Percentiles rank a stretch among this genome's conserved stretches.
phyloP scores from a whole-genome alignment of 2,113 vertebrate species.

The Urocolius indicus region DNA sequence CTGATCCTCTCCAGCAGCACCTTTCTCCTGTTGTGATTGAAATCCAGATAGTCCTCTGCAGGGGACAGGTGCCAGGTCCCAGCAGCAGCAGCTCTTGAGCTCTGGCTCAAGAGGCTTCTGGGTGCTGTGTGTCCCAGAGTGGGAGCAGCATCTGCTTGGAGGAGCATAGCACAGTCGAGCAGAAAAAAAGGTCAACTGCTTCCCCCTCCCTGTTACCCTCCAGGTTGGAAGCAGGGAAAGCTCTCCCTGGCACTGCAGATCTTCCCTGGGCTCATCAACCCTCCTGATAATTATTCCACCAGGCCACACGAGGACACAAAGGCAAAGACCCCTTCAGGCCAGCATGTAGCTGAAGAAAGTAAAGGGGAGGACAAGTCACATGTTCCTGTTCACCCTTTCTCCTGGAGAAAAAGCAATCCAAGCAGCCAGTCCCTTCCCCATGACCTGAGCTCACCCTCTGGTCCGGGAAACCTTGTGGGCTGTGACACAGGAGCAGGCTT shows the following conservation, averaged over 20 bases:
- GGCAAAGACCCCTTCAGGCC: neutral
- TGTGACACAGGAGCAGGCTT: neutral
- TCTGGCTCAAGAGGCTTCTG: fast-evolving
- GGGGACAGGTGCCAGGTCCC: neutral
- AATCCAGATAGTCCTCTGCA: neutral
- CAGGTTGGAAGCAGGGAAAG: neutral
- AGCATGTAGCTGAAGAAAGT: neutral
- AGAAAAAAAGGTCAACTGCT: constrained; percentile 6
- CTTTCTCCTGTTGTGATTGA: neutral
- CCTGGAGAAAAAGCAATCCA: neutral
- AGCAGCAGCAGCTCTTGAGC: neutral
- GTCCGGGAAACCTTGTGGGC: neutral
- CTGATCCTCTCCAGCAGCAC: neutral
- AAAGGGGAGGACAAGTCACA: neutral
- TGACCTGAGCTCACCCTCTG: constrained; percentile 18
- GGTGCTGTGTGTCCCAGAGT: neutral
- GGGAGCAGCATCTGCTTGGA: neutral
- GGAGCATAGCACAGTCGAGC: neutral
- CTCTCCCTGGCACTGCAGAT: neutral
- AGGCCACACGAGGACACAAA: neutral
- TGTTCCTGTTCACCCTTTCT: fast-evolving
- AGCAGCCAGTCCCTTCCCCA: neutral
- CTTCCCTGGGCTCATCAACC: neutral
- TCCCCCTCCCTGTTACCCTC: neutral
- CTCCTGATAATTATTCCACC: neutral